Conservation (phyloP, 2,113 vertebrate genomes). For the Spea multiplicata region DNA sequence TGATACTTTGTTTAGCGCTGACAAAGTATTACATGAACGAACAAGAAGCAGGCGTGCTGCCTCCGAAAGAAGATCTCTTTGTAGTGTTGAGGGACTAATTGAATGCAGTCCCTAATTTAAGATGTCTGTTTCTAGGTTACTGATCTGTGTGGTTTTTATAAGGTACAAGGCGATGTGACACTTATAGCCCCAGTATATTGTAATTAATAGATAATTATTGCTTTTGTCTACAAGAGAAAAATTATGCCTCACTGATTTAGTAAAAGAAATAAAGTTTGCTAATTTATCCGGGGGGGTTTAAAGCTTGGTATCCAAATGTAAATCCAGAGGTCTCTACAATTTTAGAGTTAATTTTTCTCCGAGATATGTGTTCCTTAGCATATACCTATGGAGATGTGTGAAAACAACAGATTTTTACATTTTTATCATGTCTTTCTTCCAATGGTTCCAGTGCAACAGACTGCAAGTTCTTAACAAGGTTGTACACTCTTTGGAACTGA, state of each 20-base stretch:
- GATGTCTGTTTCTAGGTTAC: conserved; percentile 49
- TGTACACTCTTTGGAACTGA: too few relatives aligned
- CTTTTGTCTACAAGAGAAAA: conserved; percentile 15
- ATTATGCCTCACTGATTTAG: conserved; percentile 14
- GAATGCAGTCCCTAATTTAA: conserved; percentile 45
- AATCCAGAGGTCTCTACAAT: too few relatives aligned
- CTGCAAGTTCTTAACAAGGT: too few relatives aligned
- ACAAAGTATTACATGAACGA: conserved; percentile 33
- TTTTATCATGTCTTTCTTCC: too few relatives aligned
- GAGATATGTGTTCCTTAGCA: too few relatives aligned
- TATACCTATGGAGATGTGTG: too few relatives aligned
- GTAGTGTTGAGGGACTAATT: conserved; percentile 40
- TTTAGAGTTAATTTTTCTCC: too few relatives aligned
- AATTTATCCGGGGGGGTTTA: too few relatives aligned
- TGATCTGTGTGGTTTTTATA: conserved; percentile 46
- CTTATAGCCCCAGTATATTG: conserved; percentile 38
- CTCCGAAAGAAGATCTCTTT: conserved; percentile 42
- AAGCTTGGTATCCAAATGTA: too few relatives aligned
- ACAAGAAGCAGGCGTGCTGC: conserved; percentile 36
- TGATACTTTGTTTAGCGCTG: conserved; percentile 30
- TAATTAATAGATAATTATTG: conserved; percentile 48
- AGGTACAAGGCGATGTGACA: conserved; percentile 41
- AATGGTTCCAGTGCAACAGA: too few relatives aligned
- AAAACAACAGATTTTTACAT: too few relatives aligned
- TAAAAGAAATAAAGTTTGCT: too few relatives aligned